Evolutionary conservation across 2,888 invertebrate genomes (phyloP).

Genomic region (Eurytoma californica): DNA sequence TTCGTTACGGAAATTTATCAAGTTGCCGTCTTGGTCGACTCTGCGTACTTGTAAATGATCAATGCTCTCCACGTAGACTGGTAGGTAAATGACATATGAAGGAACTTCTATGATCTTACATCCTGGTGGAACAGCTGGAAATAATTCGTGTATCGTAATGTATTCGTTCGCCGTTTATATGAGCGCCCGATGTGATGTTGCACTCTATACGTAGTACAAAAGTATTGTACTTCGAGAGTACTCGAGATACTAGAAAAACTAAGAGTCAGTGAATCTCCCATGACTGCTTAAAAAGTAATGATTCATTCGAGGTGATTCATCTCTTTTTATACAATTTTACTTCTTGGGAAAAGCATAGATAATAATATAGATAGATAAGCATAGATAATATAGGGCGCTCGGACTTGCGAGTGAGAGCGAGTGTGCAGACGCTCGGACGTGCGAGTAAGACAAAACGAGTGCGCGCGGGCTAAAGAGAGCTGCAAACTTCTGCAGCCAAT

Average conservation of each 20-base stretch:
- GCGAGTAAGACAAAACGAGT: too few species aligned
- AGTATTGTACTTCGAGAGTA: constrained; percentile 59
- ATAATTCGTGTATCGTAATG: constrained; percentile 10
- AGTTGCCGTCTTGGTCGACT: neutral
- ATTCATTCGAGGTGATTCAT: neutral
- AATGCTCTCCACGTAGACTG: constrained; percentile 54
- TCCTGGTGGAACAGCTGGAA: constrained; percentile 58
- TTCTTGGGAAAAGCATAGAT: constrained; percentile 17
- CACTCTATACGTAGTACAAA: too few species aligned
- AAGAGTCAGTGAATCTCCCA: constrained; percentile 61
- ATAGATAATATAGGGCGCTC: too few species aligned
- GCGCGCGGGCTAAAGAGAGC: too few species aligned
- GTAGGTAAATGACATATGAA: constrained; percentile 58
- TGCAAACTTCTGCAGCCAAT: too few species aligned
- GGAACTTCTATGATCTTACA: constrained; percentile 67
- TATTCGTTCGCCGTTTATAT: constrained; percentile 13
- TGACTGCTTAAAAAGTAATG: neutral
- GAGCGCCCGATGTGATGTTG: neutral
- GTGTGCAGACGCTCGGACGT: too few species aligned
- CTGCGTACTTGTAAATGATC: constrained; percentile 16
- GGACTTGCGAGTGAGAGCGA: too few species aligned
- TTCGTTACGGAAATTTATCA: neutral
- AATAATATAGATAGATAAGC: constrained; percentile 56
- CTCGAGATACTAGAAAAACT: constrained; percentile 61
- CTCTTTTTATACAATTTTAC: neutral